Base-by-base conservation (phyloP, 2,797 vertebrate genomes). In the Todus mexicanus region DNA sequence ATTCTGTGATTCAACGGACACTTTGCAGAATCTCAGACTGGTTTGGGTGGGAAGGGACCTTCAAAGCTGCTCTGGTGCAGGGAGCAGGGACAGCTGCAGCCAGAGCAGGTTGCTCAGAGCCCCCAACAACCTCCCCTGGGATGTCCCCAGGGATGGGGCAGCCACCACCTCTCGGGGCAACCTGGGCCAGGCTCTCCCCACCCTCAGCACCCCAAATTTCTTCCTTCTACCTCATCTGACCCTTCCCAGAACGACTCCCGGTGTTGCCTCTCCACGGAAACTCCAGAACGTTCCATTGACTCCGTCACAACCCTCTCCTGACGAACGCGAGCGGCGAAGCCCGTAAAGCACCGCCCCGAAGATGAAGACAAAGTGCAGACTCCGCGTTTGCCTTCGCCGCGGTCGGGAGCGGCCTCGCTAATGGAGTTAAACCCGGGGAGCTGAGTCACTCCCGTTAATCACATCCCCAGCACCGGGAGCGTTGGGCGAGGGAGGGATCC, bases 1-100 rank as follows among this genome's bases (percentile, higher is more conserved):
- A n/a, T n/a, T n/a, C n/a, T n/a, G n/a, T n/a, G n/a, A n/a, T 54
- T 14, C 1, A 23, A 19, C 0, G 40, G 38, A 21, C 14, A 15
- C 59, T 35, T 12, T 31, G 16, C 7, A 19, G 51, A 19, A 19
- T 21, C 53, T 14, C 51, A 12, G 51, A 54, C 29, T 12, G 51
- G 18, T 11, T 53, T 53, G 50, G 50, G 26, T 29, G 26, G 26
- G 50, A 20, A 51, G 26, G 50, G 50, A 27, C 26, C 50, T 51
- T 45, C 15, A 27, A 25, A 51, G 50, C 50, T 51, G 26, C 15
- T 13, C 50, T 29, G 50, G 27, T 51, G 23, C 47, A 48, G 47
- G 47, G 47, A 25, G 47, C 47, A 48, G 45, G 45, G 4, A 22
- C 11, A 48, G 11, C 47, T 23, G 47, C 47, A 48, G 9, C 47